Conservation (phyloP, 1,140 invertebrate genomes). For the Drosophila nikananu region DNA sequence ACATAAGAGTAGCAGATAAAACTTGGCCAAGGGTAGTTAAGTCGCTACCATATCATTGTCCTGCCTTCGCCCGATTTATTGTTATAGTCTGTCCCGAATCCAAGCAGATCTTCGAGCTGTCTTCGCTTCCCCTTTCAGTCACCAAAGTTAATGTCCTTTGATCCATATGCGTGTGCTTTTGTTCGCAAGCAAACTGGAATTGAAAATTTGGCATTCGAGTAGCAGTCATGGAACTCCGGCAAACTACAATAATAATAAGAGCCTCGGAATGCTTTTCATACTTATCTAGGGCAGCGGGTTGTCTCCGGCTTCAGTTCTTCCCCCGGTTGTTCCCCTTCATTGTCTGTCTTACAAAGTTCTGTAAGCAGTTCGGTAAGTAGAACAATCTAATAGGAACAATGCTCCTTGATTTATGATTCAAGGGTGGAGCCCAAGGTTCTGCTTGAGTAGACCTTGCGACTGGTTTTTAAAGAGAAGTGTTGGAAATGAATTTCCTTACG, state of each 20-base stretch:
- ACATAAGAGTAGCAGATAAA: slow-evolving; percentile 62
- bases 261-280: slow-evolving; percentile 52
- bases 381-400: slow-evolving; percentile 31
- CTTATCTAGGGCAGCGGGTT: slow-evolving; percentile 67
- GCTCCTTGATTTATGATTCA: slow-evolving; percentile 31
- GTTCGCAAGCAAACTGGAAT: slow-evolving; percentile 68
- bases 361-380: slow-evolving; percentile 44
- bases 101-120: slow-evolving; percentile 40
- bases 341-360: slow-evolving; percentile 46
- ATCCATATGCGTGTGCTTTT: slow-evolving; percentile 63
- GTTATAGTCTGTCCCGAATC: slow-evolving; percentile 50
- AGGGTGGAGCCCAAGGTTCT: slow-evolving; percentile 1
- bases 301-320: slow-evolving; percentile 21
- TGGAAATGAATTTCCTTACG: neutral
- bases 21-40: slow-evolving; percentile 53
- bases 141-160: slow-evolving; percentile 72
- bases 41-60: slow-evolving; percentile 52
- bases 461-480: neutral
- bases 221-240: slow-evolving; percentile 15
- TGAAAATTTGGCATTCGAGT: slow-evolving; percentile 58
- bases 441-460: neutral
- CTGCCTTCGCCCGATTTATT: slow-evolving; percentile 11
- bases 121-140: slow-evolving; percentile 17
- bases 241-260: slow-evolving; percentile 40
- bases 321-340: slow-evolving; percentile 2